These are phyloP conservation scores for Sternotherus odoratus DNA, from an alignment of 2,797 vertebrate species.

Conservation along the genomic window DNA sequence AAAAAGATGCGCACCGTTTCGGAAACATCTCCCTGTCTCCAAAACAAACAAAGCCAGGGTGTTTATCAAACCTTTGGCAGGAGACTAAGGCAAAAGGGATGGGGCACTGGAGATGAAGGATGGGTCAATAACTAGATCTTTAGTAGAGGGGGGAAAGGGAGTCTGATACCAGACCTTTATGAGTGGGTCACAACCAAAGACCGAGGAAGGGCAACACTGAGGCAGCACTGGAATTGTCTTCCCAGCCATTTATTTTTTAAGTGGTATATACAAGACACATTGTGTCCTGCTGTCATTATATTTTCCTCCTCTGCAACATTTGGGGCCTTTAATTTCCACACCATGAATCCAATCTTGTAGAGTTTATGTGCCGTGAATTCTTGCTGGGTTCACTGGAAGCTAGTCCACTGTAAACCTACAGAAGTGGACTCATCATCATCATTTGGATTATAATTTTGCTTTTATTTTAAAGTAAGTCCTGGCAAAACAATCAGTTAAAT, in stretches of 20 bases:
- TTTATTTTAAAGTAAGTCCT: not conserved
- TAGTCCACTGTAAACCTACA: not conserved
- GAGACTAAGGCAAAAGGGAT: not conserved
- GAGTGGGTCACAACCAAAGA: not conserved
- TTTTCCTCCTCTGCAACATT: slow-evolving; percentile 7
- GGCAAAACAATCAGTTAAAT: not conserved
- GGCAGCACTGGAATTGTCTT: not conserved
- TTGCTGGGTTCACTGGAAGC: slow-evolving; percentile 15
- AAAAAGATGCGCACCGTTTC: slow-evolving; percentile 97
- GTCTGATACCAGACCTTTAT: not conserved
- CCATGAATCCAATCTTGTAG: not conserved
- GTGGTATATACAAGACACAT: not conserved
- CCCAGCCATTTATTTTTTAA: not conserved
- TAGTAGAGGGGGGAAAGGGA: not conserved
- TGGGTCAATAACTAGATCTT: not conserved
- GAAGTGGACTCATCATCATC: not conserved
- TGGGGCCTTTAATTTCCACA: not conserved
- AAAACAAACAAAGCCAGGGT: not conserved
- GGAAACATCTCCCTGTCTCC: slow-evolving; percentile 93
- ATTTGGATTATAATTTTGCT: not conserved
- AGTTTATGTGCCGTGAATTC: not conserved
- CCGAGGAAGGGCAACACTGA: not conserved
- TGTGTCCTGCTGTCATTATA: not conserved
- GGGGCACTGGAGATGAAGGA: not conserved
- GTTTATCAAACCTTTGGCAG: not conserved